Conservation (phyloP, 2,113 vertebrate genomes). For the Pitta sordida region DNA sequence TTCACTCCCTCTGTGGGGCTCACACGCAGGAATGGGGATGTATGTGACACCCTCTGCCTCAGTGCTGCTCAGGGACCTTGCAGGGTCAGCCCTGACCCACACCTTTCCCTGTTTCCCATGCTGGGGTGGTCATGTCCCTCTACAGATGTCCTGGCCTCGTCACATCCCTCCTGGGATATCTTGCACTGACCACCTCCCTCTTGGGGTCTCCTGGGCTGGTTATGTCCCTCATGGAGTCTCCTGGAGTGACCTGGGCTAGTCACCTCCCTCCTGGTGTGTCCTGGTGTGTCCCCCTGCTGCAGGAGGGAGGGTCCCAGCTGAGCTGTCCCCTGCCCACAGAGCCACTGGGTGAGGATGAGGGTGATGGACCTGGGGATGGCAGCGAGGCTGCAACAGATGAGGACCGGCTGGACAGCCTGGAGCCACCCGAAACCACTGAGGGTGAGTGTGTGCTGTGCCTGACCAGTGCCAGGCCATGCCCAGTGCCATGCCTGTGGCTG, state of each 20-base stretch:
- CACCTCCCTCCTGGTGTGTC: neutral
- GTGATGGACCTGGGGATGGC: neutral
- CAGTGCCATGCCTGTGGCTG: neutral
- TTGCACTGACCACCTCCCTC: neutral
- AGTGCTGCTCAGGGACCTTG: neutral
- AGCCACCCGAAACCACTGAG: neutral
- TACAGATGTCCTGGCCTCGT: neutral
- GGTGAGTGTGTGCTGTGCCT: neutral
- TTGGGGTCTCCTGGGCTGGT: too few species aligned
- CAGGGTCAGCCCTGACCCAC: neutral
- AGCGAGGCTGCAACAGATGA: neutral
- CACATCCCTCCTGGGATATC: neutral
- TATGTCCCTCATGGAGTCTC: neutral
- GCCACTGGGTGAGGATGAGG: conserved; percentile 43
- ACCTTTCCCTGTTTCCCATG: neutral
- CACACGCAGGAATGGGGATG: neutral
- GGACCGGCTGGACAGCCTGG: conserved; percentile 43
- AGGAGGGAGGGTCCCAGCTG: neutral
- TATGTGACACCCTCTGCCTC: neutral
- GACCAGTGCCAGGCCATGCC: accelerated
- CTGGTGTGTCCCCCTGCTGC: neutral
- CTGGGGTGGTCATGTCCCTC: neutral
- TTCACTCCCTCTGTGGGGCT: accelerated
- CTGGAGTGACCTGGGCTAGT: neutral
- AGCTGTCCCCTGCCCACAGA: neutral